A percentile compares a stretch with the other conserved stretches of the same genome.
phyloP scores from a whole-genome alignment of 2,113 vertebrate genomes.

The Antechinus stuartii region DNA sequence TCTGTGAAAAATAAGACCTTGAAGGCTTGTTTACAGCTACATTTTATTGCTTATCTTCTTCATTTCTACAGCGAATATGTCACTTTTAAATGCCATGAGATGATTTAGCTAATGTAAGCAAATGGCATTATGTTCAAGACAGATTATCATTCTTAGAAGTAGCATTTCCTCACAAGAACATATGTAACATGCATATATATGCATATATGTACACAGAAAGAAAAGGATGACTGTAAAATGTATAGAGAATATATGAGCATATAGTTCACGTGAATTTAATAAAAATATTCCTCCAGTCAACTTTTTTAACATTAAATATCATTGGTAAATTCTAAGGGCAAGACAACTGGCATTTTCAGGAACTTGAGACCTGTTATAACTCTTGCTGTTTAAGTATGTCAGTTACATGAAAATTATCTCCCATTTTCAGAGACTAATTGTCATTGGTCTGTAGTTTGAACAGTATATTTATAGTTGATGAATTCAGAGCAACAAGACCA shows the following conservation, averaged over 20 bases:
- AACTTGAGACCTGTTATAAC: constrained; percentile 44
- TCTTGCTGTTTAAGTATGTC: constrained; percentile 47
- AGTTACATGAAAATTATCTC: constrained; percentile 47
- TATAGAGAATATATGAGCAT: not conserved
- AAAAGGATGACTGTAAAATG: not conserved
- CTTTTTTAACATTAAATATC: constrained; percentile 35
- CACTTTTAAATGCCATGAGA: constrained; percentile 76
- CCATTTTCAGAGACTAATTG: constrained; percentile 72
- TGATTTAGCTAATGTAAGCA: constrained; percentile 60
- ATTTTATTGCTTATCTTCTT: constrained; percentile 76
- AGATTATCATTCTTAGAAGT: constrained; percentile 45
- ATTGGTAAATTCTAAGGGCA: constrained; percentile 53
- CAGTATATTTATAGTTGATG: constrained; percentile 53
- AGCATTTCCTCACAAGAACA: constrained; percentile 49
- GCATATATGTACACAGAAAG: constrained; percentile 23
- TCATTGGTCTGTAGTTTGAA: constrained; percentile 59
- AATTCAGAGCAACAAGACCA: constrained; percentile 58
- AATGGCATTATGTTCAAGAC: constrained; percentile 64
- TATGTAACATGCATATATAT: not conserved
- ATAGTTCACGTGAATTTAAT: constrained; percentile 8
- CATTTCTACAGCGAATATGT: constrained; percentile 68
- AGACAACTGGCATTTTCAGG: constrained; percentile 56
- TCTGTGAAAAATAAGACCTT: constrained; percentile 82
- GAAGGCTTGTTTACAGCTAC: constrained; percentile 79
- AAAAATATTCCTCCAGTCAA: constrained; percentile 44